These are phyloP conservation scores for Halocynthia roretzi DNA, from an alignment of 23 tunicate species.

Conservation along the genomic window DNA sequence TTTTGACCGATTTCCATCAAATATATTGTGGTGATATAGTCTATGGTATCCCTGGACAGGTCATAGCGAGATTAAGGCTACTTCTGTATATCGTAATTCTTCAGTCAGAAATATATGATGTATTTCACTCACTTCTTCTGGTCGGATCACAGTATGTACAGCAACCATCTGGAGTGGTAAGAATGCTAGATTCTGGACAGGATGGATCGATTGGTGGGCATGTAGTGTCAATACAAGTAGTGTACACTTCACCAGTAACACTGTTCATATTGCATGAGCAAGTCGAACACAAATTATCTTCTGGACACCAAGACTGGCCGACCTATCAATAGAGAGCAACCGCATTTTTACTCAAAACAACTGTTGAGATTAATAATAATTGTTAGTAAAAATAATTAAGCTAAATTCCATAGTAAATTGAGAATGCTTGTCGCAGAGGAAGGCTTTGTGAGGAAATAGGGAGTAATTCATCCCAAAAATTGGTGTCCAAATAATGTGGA, in stretches of 20 bases:
- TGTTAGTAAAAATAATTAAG: too few relatives aligned
- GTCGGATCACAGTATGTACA: conserved; percentile 79
- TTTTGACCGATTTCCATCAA: too few relatives aligned
- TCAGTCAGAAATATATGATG: conserved; percentile 4
- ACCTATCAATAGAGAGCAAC: conserved; percentile 32
- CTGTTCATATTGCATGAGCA: conserved; percentile 81
- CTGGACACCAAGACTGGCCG: conserved; percentile 88
- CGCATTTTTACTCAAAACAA: neutral
- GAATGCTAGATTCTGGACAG: conserved; percentile 75
- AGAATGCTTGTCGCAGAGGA: too few relatives aligned
- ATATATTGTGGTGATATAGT: too few relatives aligned
- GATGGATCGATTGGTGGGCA: conserved; percentile 86
- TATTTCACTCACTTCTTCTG: neutral
- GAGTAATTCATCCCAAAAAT: too few relatives aligned
- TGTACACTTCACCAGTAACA: conserved; percentile 88
- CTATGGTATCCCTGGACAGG: too few relatives aligned
- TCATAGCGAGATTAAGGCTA: too few relatives aligned
- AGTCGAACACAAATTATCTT: conserved; percentile 66
- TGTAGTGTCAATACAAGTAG: conserved; percentile 56
- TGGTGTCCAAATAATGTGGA: too few relatives aligned
- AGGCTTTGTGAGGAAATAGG: too few relatives aligned
- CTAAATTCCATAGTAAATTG: too few relatives aligned
- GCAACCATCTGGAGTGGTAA: conserved; percentile 91
- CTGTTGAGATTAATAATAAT: neutral
- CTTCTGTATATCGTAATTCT: neutral